A percentile compares a stretch with the other conserved stretches of the same genome.
These are phyloP conservation scores for Bettongia penicillata DNA, from an alignment of 2,113 vertebrate species.

Conservation along the genomic window DNA sequence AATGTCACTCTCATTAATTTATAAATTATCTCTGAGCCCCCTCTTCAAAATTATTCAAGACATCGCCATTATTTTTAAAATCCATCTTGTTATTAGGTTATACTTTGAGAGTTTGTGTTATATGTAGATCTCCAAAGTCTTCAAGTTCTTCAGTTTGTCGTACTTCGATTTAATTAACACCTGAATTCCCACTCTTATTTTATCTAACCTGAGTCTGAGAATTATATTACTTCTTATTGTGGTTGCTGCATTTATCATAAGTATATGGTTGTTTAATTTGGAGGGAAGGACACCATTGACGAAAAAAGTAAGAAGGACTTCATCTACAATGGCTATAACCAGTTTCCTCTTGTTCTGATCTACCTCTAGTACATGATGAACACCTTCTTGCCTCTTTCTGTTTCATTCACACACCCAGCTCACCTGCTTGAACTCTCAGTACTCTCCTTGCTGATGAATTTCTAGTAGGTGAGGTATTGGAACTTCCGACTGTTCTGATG, in stretches of 20 bases:
- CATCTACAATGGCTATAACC: not conserved
- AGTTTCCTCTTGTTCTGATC: not conserved
- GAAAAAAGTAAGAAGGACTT: not conserved
- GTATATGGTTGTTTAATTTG: not conserved
- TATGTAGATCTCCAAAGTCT: not conserved
- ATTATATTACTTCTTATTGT: not conserved
- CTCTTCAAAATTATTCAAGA: not conserved
- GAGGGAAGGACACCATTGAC: not conserved
- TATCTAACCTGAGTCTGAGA: not conserved
- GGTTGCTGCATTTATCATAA: not conserved
- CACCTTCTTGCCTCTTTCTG: not conserved
- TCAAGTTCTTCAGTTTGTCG: not conserved
- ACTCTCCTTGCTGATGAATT: not conserved
- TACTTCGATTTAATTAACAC: not conserved
- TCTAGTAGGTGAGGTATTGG: not conserved
- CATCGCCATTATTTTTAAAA: not conserved
- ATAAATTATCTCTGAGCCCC: not conserved
- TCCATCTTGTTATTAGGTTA: not conserved
- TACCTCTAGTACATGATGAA: not conserved
- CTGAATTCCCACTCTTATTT: not conserved
- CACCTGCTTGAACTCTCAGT: not conserved
- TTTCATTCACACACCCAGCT: not conserved
- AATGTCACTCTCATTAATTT: not conserved
- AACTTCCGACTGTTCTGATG: not conserved
- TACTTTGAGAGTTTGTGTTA: not conserved